Evolutionary conservation across 23 tunicate species (phyloP).

Genomic region (Trididemnum miniatum): DNA sequence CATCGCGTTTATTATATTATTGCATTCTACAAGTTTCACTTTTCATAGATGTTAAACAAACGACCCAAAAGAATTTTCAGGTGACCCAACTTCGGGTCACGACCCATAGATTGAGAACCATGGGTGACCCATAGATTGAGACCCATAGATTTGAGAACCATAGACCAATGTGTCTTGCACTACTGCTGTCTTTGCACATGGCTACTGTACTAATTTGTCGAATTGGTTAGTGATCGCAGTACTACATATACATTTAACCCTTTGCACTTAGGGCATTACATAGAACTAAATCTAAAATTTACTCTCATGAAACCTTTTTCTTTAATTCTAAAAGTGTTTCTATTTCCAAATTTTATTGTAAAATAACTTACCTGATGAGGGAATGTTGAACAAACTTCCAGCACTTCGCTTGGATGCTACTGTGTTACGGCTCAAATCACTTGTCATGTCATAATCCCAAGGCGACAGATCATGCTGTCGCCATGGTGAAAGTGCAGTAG

Average conservation of each 20-base stretch:
- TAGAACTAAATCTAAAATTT: no score
- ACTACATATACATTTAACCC: no score
- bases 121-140: neutral
- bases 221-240: no score
- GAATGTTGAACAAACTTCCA: conserved; percentile 83
- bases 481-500: conserved; percentile 73
- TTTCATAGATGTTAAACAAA: conserved; percentile 1
- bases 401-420: conserved; percentile 75
- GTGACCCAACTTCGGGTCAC: no score
- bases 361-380: conserved; percentile 12
- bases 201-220: no score
- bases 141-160: neutral
- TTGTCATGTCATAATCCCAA: conserved; percentile 34
- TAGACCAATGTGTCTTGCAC: no score
- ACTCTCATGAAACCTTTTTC: no score
- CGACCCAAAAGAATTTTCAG: neutral
- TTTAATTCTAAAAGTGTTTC: no score
- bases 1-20: neutral
- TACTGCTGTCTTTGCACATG: no score
- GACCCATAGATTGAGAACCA: no score
- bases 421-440: neutral
- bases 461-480: conserved; percentile 34
- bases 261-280: no score
- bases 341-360: no score
- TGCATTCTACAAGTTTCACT: conserved; percentile 10